Percentiles rank a stretch among this genome's conserved stretches.
These are phyloP conservation scores for Physocephala rufipes DNA, from an alignment of 2,888 invertebrate genomes.

Conservation along the genomic window DNA sequence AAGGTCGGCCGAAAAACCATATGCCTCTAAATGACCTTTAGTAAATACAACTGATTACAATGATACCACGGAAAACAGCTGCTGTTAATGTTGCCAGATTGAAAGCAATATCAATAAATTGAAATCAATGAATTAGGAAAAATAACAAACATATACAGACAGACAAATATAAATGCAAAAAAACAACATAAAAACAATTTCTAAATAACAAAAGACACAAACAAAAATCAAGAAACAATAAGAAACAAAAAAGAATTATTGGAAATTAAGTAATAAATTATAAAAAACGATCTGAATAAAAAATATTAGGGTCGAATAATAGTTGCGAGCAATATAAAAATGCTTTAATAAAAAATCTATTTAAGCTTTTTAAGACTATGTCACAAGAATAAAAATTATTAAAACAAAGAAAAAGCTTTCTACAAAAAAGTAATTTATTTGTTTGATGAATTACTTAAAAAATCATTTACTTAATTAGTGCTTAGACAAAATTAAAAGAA, in stretches of 20 bases:
- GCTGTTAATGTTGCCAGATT: background rate
- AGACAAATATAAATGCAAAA: background rate
- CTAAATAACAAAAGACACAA: background rate
- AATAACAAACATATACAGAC: too few relatives aligned
- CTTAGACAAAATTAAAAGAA: background rate
- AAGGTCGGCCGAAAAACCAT: background rate
- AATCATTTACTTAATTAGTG: background rate
- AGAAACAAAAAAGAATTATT: too few relatives aligned
- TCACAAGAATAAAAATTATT: background rate
- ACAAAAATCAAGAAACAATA: conserved; percentile 7
- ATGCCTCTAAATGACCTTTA: background rate
- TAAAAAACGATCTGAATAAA: too few relatives aligned
- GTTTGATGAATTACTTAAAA: background rate
- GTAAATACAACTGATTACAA: background rate
- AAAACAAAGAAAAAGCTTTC: background rate
- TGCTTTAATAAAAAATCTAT: background rate
- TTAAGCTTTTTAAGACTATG: background rate
- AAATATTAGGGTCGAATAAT: too few relatives aligned
- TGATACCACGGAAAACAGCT: background rate
- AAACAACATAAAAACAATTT: background rate
- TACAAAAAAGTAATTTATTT: conserved; percentile 8
- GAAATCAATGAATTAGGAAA: background rate
- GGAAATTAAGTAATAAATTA: too few relatives aligned
- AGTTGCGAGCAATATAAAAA: too few relatives aligned
- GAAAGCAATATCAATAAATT: background rate